phyloP scores from a whole-genome alignment of 2,113 vertebrate species.

The Micromys minutus region DNA sequence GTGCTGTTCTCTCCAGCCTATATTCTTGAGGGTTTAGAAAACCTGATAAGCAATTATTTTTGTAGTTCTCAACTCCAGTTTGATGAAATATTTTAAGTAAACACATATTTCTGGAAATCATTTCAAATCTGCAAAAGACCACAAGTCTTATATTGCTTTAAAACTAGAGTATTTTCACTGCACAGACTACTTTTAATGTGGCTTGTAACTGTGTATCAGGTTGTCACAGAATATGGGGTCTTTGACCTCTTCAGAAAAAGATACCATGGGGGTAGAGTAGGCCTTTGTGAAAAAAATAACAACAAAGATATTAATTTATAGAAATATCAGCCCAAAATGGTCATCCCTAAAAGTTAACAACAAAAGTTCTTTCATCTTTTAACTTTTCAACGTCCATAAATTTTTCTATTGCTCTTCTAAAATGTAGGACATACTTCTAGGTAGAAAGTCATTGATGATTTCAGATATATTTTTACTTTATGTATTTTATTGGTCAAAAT shows the following conservation, averaged over 20 bases:
- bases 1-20: not conserved
- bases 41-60: not conserved
- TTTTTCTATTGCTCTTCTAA: slow-evolving; percentile 22
- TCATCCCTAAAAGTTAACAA: not conserved
- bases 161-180: slow-evolving; percentile 1
- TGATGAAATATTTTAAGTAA: not conserved
- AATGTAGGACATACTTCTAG: not conserved
- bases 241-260: not conserved
- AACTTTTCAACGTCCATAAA: not conserved
- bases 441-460: not conserved
- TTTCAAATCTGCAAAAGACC: not conserved
- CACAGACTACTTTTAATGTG: slow-evolving; percentile 11
- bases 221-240: not conserved
- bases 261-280: not conserved
- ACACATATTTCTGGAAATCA: not conserved
- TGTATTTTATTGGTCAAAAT: not conserved
- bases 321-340: not conserved
- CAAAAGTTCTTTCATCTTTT: not conserved
- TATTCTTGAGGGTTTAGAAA: not conserved
- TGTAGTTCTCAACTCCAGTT: not conserved
- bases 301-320: slow-evolving; percentile 11
- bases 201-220: not conserved
- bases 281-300: not conserved
- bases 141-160: not conserved
- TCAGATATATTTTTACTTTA: slow-evolving; percentile 41